Evolutionary conservation across 1,140 invertebrate genomes (phyloP), one percentile per base, ranked within the genome.

Genomic region (Cydia fagiglandana): DNA sequence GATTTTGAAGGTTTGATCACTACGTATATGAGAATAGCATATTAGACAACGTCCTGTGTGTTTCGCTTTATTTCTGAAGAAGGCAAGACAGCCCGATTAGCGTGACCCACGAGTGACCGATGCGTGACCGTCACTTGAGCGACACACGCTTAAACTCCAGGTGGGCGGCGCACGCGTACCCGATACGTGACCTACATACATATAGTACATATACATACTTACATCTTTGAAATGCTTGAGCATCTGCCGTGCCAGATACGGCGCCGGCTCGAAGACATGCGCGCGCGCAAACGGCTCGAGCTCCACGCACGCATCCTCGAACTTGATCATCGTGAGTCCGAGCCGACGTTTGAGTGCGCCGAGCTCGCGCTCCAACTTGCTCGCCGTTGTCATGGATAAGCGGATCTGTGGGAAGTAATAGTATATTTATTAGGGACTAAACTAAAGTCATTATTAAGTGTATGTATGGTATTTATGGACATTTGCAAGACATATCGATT

Each of bases 291-390:
- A 99, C 0, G 97, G 96, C 89, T 98, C 96, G 50, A 99, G 93
- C 82, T 99, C 97, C 28, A 99, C 97, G 13, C 96, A 94, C 2
- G 98, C 99, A 93, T 99, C 98, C 94, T 99, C 99, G 93, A 99
- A 99, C 82, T 97, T 97, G 47, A 99, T 97, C 7, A 99, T 91
- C 30, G 97, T 98, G 4, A 99, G 94, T 1, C 97, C 97, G 47
- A 99, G 93, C 79, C 97, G 96, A 77, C 96, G 95, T 93, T 99
- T 99, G 7, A 99, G 95, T 73, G 93, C 92, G 77, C 95, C 94
- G 68, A 99, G 93, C 82, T 97, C 81, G 9, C 84, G 78, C 78
- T 91, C 89, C 73, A 99, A 86, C 87, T 97, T 97, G 76, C 95
- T 96, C 0, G 97, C 95, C 10, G 98, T 99, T 24, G 96, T 94